These are phyloP conservation scores for Eupristina koningsbergeri DNA, from an alignment of 1,140 invertebrate species.

Conservation along the genomic window DNA sequence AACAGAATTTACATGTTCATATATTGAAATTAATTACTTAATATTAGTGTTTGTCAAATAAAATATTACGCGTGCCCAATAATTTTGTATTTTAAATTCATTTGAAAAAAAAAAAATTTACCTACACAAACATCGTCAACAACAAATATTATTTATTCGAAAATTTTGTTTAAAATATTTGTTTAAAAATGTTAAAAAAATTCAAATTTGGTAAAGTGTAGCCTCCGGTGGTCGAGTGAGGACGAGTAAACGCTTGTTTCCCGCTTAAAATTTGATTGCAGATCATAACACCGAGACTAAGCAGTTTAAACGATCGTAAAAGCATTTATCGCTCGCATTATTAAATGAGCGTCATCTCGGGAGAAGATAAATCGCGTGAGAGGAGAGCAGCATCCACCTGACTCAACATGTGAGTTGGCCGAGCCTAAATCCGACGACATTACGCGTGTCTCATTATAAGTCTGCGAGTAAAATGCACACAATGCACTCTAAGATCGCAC, in stretches of 20 bases:
- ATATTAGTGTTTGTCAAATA: no score
- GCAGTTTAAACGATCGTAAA: not conserved
- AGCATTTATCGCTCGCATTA: not conserved
- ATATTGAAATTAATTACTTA: no score
- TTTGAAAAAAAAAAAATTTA: no score
- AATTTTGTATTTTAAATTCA: no score
- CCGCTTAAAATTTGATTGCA: not conserved
- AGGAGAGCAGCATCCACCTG: not conserved
- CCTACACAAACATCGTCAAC: no score
- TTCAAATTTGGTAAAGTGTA: not conserved
- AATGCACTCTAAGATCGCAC: not conserved
- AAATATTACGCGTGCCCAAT: no score
- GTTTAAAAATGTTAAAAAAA: no score
- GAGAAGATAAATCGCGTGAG: not conserved
- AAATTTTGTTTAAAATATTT: no score
- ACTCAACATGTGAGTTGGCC: no score
- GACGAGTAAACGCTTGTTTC: not conserved
- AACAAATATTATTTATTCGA: no score
- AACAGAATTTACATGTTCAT: no score
- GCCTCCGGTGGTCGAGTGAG: not conserved
- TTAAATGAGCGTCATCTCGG: not conserved
- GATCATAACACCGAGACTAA: not conserved
- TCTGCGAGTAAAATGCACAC: not conserved
- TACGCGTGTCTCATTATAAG: conserved; percentile 3
- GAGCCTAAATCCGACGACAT: not conserved